A percentile compares a stretch with the other conserved stretches of the same genome.
Conservation (phyloP, 1,140 invertebrate genomes). For the Eumaeus atala region DNA sequence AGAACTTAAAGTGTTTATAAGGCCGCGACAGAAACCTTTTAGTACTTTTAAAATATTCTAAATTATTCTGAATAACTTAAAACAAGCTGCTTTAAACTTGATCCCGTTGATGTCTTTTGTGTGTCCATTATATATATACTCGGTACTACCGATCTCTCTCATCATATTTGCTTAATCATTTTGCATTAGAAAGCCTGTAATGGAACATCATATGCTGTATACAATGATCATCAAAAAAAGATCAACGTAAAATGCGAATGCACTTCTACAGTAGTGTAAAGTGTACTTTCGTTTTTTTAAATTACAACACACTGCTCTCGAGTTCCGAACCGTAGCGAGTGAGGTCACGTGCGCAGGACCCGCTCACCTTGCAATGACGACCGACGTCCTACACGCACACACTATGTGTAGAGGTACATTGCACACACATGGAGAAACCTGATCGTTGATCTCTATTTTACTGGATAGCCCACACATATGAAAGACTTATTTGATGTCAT, state of each 20-base stretch:
- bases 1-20: too few species aligned
- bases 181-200: neutral
- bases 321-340: neutral
- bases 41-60: too few species aligned
- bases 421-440: neutral
- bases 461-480: too few species aligned
- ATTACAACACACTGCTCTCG: neutral
- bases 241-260: neutral
- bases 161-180: neutral
- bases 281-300: constrained; percentile 1
- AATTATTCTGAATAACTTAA: too few species aligned
- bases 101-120: constrained; percentile 50
- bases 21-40: too few species aligned
- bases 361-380: constrained; percentile 65
- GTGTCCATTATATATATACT: constrained; percentile 11
- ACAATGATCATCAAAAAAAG: too few species aligned
- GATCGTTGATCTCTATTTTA: too few species aligned
- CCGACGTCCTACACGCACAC: constrained; percentile 28
- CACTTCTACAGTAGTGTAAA: neutral
- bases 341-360: constrained; percentile 18
- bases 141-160: too few species aligned
- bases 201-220: too few species aligned
- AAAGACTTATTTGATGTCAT: too few species aligned
- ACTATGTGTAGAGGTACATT: neutral
- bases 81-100: neutral